Base-by-base conservation (phyloP, 2,113 vertebrate genomes). In the Corythornis cristatus region DNA sequence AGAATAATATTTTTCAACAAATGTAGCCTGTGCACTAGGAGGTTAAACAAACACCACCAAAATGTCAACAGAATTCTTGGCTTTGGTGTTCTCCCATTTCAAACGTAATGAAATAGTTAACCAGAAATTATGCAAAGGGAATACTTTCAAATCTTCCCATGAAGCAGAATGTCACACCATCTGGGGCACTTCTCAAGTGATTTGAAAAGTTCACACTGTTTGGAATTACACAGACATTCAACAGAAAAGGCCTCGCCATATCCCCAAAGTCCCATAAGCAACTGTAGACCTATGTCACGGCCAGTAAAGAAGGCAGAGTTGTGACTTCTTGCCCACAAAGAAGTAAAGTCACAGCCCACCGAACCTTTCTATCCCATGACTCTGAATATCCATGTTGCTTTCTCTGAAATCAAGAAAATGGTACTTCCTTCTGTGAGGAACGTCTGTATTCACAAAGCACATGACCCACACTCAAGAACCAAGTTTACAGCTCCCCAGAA, bases 151-250 rank as follows among this genome's bases (percentile, higher is more conserved):
- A 93, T 95, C 95, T 92, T 96, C 96, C 95, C 96, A 95, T 87
- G 86, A 96, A 97, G 96, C 91, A 97, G 97, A 97, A 97, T 95
- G 95, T 95, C 95, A 96, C 87, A 96, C 94, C 95, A 97, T 97
- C 96, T 97, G 96, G 96, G 96, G 93, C 96, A 96, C 90, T 96
- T 96, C 96, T 97, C 93, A 87, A 97, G 92, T 7, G 95, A 97
- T 95, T 71, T 95, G 67, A 94, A 97, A 95, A 96, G 95, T 97
- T 96, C 92, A 96, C 81, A 95, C 89, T 96, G 94, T 96, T 96
- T 97, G 95, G 96, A 96, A 96, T 96, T 95, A 96, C 93, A 94
- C 84, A 92, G 93, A 97, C 97, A 97, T 96, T 96, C 96, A 97
- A 96, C 93, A 94, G 96, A 94, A 96, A 96, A 96, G 96, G 93